phyloP scores from a whole-genome alignment of 2,113 vertebrate genomes.

The Myotis yumanensis region DNA sequence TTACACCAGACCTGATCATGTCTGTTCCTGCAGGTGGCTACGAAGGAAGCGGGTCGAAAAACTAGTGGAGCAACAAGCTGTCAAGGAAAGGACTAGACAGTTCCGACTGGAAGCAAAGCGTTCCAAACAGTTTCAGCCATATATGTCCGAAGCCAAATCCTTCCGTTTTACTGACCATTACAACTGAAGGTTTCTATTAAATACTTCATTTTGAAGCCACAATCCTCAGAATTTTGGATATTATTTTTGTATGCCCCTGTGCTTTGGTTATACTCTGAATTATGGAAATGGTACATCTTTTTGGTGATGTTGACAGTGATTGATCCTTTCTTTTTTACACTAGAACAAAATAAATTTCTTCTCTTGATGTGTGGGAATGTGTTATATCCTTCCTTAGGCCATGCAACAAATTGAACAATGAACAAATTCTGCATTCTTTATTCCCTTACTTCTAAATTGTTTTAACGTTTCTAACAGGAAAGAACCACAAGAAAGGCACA shows the following conservation, averaged over 20 bases:
- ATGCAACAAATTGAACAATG: neutral
- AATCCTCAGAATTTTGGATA: slow-evolving; percentile 54
- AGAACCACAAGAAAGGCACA: neutral
- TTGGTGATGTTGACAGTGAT: slow-evolving; percentile 66
- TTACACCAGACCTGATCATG: neutral
- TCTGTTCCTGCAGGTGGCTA: slow-evolving; percentile 89
- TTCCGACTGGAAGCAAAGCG: slow-evolving; percentile 90
- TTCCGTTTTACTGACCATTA: slow-evolving; percentile 89
- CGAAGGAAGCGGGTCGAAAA: slow-evolving; percentile 92
- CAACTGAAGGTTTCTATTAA: slow-evolving; percentile 82
- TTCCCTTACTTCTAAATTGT: slow-evolving; percentile 10
- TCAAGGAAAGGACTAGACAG: slow-evolving; percentile 89
- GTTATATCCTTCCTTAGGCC: neutral
- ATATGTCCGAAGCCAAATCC: slow-evolving; percentile 84
- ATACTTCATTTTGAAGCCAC: slow-evolving; percentile 48
- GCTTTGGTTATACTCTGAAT: slow-evolving; percentile 67
- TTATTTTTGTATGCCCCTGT: slow-evolving; percentile 60
- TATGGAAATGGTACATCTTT: slow-evolving; percentile 65
- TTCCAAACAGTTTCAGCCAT: slow-evolving; percentile 87
- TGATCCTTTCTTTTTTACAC: slow-evolving; percentile 65
- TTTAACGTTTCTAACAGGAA: slow-evolving; percentile 16
- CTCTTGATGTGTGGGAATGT: slow-evolving; percentile 37
- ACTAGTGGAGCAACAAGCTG: slow-evolving; percentile 87
- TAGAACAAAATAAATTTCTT: slow-evolving; percentile 69
- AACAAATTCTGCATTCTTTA: neutral